Evolutionary conservation across 2,888 invertebrate species (phyloP), one percentile per base, ranked within the genome.

Genomic region (Rhamnusium bicolor): DNA sequence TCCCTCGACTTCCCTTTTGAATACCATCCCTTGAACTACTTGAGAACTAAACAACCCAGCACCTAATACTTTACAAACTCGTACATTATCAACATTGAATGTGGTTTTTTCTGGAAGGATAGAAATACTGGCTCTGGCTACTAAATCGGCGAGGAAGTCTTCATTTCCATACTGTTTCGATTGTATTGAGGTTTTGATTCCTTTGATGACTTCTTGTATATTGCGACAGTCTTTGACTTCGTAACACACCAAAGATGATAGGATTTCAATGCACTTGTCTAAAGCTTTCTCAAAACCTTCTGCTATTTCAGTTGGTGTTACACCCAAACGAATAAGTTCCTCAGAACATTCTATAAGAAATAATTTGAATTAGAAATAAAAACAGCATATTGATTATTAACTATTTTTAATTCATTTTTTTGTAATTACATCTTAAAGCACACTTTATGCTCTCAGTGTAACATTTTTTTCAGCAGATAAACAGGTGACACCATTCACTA

Each of bases 111-210:
- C 95, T 7, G 97, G 95, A 71, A 98, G 87, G 81, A 98, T 95
- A 1, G 95, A 94, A 75, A 96, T 92, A 86, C 97, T 98, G 1
- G 98, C 97, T 85, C 94, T 93, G 14, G 95, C 91, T n/a, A 98
- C 94, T 47, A 98, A 90, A 53, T 92, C 92, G 18, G 97, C 91
- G 12, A 99, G 90, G 83, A 98, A 95, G 82, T 98, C 98, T 90
- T 99, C 99, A 89, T 97, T 94, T 10, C 99, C 99, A 89, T 96
- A 98, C 86, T 99, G 99, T 89, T 99, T 99, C 68, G 98, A 98
- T 95, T 98, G 98, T 68, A 99, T 92, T 0, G 98, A 89, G 0
- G 98, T 92, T 78, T 91, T 92, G 60, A 99, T 91, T 18, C 93
- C 94, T 81, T 92, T 92, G 18, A 90, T 90, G 0, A 98, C 94